Base-by-base conservation (phyloP, 2,113 vertebrate genomes). In the Microcebus griseorufus region DNA sequence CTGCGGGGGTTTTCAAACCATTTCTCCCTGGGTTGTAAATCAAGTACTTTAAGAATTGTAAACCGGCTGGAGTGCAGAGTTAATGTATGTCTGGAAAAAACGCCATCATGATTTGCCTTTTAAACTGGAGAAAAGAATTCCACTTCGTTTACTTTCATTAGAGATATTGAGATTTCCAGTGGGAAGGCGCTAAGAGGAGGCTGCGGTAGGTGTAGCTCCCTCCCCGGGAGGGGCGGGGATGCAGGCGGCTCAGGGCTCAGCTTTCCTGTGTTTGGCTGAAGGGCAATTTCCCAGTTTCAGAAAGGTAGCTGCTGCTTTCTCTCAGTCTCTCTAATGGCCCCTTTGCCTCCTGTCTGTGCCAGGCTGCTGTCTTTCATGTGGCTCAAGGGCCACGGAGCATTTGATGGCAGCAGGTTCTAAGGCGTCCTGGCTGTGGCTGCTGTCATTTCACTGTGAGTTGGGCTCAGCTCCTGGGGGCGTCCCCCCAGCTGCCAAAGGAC, bases 1-100 rank as follows among this genome's bases (percentile, higher is more conserved):
- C 85, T 82, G 93, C 62, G 23, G 67, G 67, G 79, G 39, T 87
- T 91, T 96, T 89, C 78, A 69, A 84, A 97, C 90, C 88, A 60
- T 85, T 80, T 80, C 86, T 93, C 78, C 76, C 73, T 9, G 79
- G 81, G 53, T 48, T 86, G 85, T 96, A 97, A 96, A 94, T 94
- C 96, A 91, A 76, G 85, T 29, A 64, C 95, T 96, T 94, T 64
- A 85, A 60, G 96, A 94, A 70, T 13, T 95, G 70, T 96, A 94
- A 96, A 85, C 94, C 0, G 3, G 58, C 93, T 94, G 96, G 93
- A 94, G 92, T 76, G 90, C 45, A 0, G 82, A 87, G 89, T 85
- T 94, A 84, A 94, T 81, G 87, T 37, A 37, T 23, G 80, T 95
- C 96, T 96, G 96, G 92, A 75, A 95, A 94, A 96, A 94, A 55